Percentiles rank a stretch among this genome's conserved stretches.
Evolutionary conservation across 2,113 vertebrate genomes (phyloP).

Genomic region (Saguinus midas): DNA sequence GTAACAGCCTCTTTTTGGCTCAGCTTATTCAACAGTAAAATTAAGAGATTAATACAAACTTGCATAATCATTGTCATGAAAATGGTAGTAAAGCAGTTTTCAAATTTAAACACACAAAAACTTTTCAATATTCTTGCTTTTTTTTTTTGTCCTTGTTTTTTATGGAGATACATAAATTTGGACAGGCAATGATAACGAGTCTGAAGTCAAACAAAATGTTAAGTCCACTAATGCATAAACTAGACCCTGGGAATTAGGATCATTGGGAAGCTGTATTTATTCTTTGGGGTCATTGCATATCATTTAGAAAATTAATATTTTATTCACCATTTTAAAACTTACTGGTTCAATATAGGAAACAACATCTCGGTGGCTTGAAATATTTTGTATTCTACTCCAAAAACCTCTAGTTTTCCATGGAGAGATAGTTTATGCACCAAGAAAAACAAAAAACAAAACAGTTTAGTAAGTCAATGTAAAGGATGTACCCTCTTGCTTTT

Average conservation of each 20-base stretch:
- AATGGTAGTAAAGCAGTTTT: conserved; percentile 24
- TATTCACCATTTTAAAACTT: conserved; percentile 43
- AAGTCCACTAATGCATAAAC: neutral
- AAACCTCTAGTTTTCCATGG: neutral
- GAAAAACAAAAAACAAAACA: no score
- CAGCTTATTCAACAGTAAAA: conserved; percentile 49
- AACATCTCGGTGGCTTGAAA: neutral
- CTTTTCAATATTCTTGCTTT: neutral
- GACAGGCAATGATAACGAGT: neutral
- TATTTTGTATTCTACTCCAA: neutral
- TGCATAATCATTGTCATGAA: conserved; percentile 1
- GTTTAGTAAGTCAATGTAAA: neutral
- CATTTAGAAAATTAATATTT: conserved; percentile 49
- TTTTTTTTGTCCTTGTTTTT: neutral
- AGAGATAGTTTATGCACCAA: neutral
- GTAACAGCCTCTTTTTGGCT: conserved; percentile 1
- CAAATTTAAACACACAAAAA: neutral
- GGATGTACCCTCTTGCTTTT: neutral
- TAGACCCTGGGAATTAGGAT: neutral
- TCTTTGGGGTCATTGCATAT: neutral
- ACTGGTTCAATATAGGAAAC: conserved; percentile 28
- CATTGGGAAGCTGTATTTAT: neutral
- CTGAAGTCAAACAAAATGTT: neutral
- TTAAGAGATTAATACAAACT: conserved; percentile 49
- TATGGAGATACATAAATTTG: neutral